These are phyloP conservation scores for Caenorhabditis afra DNA, from an alignment of 2,888 invertebrate species.

Conservation along the genomic window DNA sequence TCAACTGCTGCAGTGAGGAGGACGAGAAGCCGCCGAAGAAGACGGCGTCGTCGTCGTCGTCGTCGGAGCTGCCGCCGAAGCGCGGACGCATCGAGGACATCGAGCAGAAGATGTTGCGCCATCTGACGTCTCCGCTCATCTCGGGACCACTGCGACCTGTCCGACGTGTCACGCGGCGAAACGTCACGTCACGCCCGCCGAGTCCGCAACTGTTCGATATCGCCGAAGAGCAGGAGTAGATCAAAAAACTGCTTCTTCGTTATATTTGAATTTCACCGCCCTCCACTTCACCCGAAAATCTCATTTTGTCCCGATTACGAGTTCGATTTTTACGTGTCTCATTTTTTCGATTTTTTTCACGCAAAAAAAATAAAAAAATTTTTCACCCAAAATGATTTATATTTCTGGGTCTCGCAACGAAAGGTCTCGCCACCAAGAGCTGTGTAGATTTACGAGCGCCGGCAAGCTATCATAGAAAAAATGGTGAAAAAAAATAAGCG, in stretches of 20 bases:
- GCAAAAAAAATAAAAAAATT: no score
- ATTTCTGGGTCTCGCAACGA: no score
- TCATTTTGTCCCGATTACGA: background rate
- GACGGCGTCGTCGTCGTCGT: no score
- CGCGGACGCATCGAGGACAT: background rate
- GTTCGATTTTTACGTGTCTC: no score
- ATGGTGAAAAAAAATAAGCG: no score
- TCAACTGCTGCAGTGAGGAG: slow-evolving; percentile 74
- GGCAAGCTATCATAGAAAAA: no score
- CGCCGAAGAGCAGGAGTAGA: slow-evolving; percentile 68
- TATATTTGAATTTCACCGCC: background rate
- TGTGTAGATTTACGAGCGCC: no score
- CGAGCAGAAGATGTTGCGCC: slow-evolving; percentile 75
- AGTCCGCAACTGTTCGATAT: slow-evolving; percentile 79
- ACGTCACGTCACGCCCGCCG: slow-evolving; percentile 75
- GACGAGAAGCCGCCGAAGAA: slow-evolving; percentile 13
- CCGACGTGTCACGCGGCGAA: slow-evolving; percentile 57
- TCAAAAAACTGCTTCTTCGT: slow-evolving; percentile 27
- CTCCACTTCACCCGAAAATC: background rate
- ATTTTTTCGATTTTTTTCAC: no score
- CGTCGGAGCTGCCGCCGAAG: no score
- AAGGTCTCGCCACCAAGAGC: no score
- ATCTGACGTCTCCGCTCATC: slow-evolving; percentile 74
- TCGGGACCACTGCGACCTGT: slow-evolving; percentile 70
- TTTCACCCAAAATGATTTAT: no score